A percentile compares a stretch with the other conserved stretches of the same genome.
Evolutionary conservation across 1,140 invertebrate species (phyloP).

Genomic region (Limonius californicus): DNA sequence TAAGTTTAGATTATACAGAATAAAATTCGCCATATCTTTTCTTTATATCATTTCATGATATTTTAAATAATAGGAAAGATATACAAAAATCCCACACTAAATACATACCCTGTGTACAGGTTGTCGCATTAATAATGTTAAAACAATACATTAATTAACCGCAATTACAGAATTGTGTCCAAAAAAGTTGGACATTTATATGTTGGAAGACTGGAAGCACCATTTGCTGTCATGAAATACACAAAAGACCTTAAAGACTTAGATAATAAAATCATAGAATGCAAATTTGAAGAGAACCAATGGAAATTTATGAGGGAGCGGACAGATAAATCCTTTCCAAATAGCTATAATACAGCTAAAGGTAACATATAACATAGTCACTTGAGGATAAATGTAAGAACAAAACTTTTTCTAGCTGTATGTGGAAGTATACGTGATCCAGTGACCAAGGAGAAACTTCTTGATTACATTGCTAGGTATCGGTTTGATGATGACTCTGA

Average conservation of each 20-base stretch:
- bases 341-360: constrained; percentile 76
- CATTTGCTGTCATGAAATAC: constrained; percentile 72
- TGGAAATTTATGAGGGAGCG: constrained; percentile 97
- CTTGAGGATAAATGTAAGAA: neutral
- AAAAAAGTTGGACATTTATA: constrained; percentile 74
- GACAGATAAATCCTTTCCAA: constrained; percentile 96
- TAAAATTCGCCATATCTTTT: no score
- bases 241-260: constrained; percentile 73
- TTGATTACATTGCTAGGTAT: constrained; percentile 67
- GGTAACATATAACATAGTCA: constrained; percentile 60
- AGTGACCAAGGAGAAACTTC: constrained; percentile 74
- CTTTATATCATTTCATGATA: no score
- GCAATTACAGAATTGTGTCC: constrained; percentile 59
- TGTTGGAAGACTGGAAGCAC: constrained; percentile 65
- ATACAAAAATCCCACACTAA: no score
- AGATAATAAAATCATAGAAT: constrained; percentile 96
- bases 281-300: constrained; percentile 67
- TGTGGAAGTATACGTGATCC: constrained; percentile 69
- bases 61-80: no score
- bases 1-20: no score
- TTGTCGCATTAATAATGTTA: neutral
- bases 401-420: constrained; percentile 55
- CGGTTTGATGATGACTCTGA: constrained; percentile 59
- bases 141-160: neutral
- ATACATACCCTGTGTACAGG: no score